Evolutionary conservation across 1,140 invertebrate species (phyloP).

Genomic region (Hyles euphorbiae): DNA sequence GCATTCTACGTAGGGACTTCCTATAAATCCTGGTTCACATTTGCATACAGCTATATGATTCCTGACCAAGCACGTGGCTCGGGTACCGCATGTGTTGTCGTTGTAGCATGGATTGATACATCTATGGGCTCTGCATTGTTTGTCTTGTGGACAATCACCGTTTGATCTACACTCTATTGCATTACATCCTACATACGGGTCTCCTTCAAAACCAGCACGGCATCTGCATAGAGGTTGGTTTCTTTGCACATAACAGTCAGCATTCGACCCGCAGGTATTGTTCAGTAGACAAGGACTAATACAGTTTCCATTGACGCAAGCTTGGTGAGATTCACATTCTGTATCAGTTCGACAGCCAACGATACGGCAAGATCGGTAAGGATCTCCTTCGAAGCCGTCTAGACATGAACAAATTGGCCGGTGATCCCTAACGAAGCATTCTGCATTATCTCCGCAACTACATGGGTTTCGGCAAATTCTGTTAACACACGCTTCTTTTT

Average conservation of each 20-base stretch:
- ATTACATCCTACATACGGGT: slow-evolving; percentile 85
- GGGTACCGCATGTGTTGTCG: slow-evolving; percentile 84
- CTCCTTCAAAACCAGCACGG: slow-evolving; percentile 86
- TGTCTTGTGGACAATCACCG: slow-evolving; percentile 90
- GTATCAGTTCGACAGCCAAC: slow-evolving; percentile 87
- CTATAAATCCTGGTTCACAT: slow-evolving; percentile 82
- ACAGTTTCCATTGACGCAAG: slow-evolving; percentile 90
- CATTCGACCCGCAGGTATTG: slow-evolving; percentile 88
- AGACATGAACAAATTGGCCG: slow-evolving; percentile 90
- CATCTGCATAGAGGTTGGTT: slow-evolving; percentile 88
- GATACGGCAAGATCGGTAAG: slow-evolving; percentile 84
- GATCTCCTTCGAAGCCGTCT: slow-evolving; percentile 89
- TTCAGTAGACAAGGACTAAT: slow-evolving; percentile 87
- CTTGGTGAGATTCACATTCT: slow-evolving; percentile 86
- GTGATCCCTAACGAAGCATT: slow-evolving; percentile 89
- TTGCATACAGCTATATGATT: slow-evolving; percentile 90
- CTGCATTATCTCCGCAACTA: slow-evolving; percentile 89
- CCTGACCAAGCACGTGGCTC: slow-evolving; percentile 86
- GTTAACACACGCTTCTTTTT: slow-evolving; percentile 88
- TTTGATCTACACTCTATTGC: slow-evolving; percentile 92
- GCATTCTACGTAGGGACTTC: slow-evolving; percentile 90
- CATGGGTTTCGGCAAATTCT: slow-evolving; percentile 91
- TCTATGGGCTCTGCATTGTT: slow-evolving; percentile 89
- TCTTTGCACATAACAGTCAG: slow-evolving; percentile 87
- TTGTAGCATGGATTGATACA: slow-evolving; percentile 91